Conservation (phyloP, 2,113 vertebrate genomes). For the Bolborhynchus lineola region DNA sequence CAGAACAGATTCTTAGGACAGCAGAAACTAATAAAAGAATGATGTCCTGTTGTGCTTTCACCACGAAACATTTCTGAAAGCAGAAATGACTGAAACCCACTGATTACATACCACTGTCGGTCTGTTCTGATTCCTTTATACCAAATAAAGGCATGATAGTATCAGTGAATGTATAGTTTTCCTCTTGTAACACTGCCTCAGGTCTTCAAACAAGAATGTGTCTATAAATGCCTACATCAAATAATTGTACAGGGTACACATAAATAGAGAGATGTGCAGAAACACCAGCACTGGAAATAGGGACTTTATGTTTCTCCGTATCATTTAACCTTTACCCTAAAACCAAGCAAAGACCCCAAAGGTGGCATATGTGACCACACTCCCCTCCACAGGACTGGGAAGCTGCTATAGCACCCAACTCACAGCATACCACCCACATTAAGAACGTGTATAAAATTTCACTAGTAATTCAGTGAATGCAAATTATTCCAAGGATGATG, state of each 20-base stretch:
- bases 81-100: background rate
- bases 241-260: background rate
- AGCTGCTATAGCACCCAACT: background rate
- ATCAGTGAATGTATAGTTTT: fast-evolving
- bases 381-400: background rate
- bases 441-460: background rate
- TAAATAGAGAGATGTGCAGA: background rate
- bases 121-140: background rate
- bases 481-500: background rate
- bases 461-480: background rate
- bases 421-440: fast-evolving
- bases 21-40: background rate
- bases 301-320: too few species aligned
- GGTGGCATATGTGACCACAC: too few species aligned
- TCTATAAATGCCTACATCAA: background rate
- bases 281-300: background rate
- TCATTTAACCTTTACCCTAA: background rate
- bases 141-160: background rate
- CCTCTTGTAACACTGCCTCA: background rate
- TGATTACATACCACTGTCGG: background rate
- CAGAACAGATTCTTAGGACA: background rate
- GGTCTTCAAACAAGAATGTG: background rate
- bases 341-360: background rate
- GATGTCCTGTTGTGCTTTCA: background rate
- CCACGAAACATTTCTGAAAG: background rate